Evolutionary conservation across 1,140 invertebrate species (phyloP), one percentile per base, ranked within the genome.

Genomic region (Drosophila watanabei): DNA sequence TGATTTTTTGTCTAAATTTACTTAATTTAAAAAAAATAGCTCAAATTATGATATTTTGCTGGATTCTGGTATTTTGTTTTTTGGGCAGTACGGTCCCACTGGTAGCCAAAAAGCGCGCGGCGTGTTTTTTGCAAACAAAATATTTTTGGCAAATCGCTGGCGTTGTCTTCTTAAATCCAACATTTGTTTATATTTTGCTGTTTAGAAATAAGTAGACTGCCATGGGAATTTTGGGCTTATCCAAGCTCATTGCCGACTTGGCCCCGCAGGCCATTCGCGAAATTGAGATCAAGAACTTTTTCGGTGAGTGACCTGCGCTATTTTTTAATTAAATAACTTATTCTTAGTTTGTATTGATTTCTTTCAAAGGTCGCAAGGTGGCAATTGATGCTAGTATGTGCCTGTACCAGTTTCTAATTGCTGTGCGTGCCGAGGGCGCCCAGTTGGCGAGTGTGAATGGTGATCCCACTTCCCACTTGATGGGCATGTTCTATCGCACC

Each of bases 311-410:
- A 16, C 90, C 9, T 18, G 10, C 10, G 5, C 0, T 32, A 28
- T 4, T 2, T n/a, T 16, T 35, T 16, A 33, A 24, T 32, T 30
- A 54, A 49, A n/a, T 24, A 16, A 59, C 7, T 10, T 9, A 8
- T 45, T 49, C 3, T 9, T n/a, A 30, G 39, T 33, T 32, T 33
- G 28, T 20, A 33, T 8, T 28, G n/a, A 24, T 13, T 4, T 4
- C 11, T 9, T 66, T 10, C 39, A 11, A 60, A 98, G 98, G 99
- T 68, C 95, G 99, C 43, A 99, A 99, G 95, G 96, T 99, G 51
- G 99, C 99, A 5, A 97, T 99, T 81, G 99, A 99, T 95, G 99
- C 98, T 58, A 98, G 98, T 51, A 99, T 99, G 99, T 98, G 98
- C 93, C 95, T 99, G 43, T 99, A 99, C 94, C 99, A 99, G 93